Conservation (phyloP, 2,113 vertebrate species). For the Indicator indicator region DNA sequence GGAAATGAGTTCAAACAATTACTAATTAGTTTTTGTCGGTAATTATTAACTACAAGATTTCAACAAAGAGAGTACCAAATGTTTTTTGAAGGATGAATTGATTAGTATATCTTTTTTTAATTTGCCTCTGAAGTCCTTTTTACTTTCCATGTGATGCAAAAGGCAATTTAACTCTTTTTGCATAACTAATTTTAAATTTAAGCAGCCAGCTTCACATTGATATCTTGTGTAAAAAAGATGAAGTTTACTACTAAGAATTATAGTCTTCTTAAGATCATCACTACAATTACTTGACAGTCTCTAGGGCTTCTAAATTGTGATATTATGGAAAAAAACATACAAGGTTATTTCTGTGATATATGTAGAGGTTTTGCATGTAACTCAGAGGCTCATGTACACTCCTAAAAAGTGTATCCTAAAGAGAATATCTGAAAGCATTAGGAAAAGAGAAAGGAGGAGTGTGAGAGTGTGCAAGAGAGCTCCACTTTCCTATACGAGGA, state of each 20-base stretch:
- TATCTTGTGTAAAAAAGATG: not conserved
- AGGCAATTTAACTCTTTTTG: not conserved
- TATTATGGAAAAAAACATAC: not conserved
- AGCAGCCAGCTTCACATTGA: not conserved
- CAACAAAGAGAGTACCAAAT: not conserved
- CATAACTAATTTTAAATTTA: conserved; percentile 3
- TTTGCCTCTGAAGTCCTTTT: conserved; percentile 4
- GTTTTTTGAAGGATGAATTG: not conserved
- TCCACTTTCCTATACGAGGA: not conserved
- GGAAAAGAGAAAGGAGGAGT: not conserved
- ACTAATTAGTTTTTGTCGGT: not conserved
- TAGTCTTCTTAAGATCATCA: not conserved
- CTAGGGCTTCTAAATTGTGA: not conserved
- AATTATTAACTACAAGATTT: conserved; percentile 29
- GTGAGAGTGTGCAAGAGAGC: not conserved
- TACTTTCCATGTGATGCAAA: not conserved
- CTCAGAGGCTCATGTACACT: not conserved
- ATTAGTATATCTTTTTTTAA: not conserved
- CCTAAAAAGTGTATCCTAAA: too few species aligned
- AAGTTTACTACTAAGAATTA: not conserved
- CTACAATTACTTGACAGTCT: not conserved
- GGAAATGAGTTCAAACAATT: not conserved
- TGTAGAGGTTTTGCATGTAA: not conserved
- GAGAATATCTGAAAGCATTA: fast-evolving
- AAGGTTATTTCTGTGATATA: not conserved